These are phyloP conservation scores for Notocelia uddmanniana DNA, from an alignment of 2,888 invertebrate genomes.

Conservation along the genomic window DNA sequence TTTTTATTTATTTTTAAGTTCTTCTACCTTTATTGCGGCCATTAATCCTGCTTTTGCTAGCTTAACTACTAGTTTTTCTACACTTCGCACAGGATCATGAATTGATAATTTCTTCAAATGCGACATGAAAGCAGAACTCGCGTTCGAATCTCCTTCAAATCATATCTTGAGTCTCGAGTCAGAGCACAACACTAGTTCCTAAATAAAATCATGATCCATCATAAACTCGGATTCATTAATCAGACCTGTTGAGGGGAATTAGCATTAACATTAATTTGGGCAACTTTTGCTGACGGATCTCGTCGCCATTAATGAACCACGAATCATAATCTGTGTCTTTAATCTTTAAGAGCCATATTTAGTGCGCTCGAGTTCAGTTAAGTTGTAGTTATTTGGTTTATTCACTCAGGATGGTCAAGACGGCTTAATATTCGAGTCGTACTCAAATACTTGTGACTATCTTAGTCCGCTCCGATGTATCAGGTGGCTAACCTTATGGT, in stretches of 20 bases:
- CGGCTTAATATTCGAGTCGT: too few relatives aligned
- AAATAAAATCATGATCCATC: constrained; percentile 45
- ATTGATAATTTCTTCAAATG: too few relatives aligned
- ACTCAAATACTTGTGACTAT: too few relatives aligned
- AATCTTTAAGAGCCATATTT: constrained; percentile 3
- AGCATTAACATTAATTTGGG: constrained; percentile 38
- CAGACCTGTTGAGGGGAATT: constrained; percentile 27
- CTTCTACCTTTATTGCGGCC: too few relatives aligned
- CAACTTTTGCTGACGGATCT: constrained; percentile 35
- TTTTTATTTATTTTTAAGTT: too few relatives aligned
- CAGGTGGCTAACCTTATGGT: too few relatives aligned
- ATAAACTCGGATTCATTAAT: constrained; percentile 41
- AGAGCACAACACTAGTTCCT: constrained; percentile 11
- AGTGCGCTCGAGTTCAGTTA: not conserved
- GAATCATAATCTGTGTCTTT: not conserved
- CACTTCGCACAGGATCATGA: too few relatives aligned
- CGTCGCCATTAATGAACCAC: constrained; percentile 3
- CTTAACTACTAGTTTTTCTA: too few relatives aligned
- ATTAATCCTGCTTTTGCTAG: not conserved
- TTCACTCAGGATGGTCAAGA: too few relatives aligned
- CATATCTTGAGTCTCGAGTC: not conserved
- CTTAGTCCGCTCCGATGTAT: too few relatives aligned
- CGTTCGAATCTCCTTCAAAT: not conserved
- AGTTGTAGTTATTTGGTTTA: not conserved
- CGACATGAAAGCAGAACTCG: not conserved